Evolutionary conservation across 2,113 vertebrate species (phyloP).

Genomic region (Psilopsiagon aurifrons): DNA sequence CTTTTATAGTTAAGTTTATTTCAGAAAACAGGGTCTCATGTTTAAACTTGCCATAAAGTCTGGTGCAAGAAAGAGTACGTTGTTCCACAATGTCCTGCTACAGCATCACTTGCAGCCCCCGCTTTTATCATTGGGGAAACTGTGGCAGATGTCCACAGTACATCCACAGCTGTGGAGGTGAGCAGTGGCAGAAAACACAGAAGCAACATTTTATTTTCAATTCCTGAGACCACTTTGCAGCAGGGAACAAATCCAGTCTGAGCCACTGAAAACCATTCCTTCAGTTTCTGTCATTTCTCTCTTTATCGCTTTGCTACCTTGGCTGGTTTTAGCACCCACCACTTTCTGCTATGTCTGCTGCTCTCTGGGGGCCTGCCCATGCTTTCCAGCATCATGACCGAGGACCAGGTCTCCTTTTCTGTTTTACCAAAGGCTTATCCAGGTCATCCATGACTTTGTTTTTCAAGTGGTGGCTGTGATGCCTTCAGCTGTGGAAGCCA

Average conservation of each 20-base stretch:
- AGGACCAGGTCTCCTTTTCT: background rate
- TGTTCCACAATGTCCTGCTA: background rate
- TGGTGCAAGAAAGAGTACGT: accelerated
- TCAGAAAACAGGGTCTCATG: background rate
- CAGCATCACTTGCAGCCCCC: background rate
- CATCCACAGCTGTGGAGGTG: background rate
- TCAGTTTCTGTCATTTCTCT: background rate
- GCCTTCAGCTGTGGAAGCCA: background rate
- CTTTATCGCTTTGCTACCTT: accelerated
- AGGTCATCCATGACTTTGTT: background rate
- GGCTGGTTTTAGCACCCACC: too few species aligned
- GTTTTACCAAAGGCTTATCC: background rate
- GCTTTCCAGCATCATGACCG: background rate
- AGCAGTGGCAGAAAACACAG: background rate
- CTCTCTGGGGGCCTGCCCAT: background rate
- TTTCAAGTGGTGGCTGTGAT: background rate
- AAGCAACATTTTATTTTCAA: background rate
- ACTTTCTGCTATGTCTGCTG: background rate
- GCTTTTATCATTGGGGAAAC: background rate
- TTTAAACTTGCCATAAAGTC: background rate
- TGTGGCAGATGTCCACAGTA: accelerated
- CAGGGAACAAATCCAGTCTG: background rate
- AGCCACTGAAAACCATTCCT: background rate
- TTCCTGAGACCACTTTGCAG: background rate
- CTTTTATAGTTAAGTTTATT: background rate